Evolutionary conservation across 2,113 vertebrate species (phyloP).

Genomic region (Elachura formosa): DNA sequence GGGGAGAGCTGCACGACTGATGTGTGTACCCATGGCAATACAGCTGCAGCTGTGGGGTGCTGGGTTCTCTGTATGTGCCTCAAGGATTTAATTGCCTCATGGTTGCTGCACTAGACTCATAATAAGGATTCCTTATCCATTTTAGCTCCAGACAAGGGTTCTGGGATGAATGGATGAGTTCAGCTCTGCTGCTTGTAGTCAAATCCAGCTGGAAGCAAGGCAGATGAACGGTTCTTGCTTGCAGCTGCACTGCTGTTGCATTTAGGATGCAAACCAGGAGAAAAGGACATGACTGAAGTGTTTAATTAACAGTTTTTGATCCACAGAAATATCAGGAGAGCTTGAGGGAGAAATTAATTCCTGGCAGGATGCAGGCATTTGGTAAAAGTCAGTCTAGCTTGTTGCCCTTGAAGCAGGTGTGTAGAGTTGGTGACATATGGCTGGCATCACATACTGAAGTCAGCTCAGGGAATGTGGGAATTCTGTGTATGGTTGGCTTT

Average conservation of each 20-base stretch:
- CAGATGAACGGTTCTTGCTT: not conserved
- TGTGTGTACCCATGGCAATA: not conserved
- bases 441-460: not conserved
- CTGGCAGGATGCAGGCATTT: not conserved
- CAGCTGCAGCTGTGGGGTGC: not conserved
- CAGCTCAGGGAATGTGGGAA: not conserved
- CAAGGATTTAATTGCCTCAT: not conserved
- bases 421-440: fast-evolving
- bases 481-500: not conserved
- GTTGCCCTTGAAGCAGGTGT: not conserved
- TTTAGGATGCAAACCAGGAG: not conserved
- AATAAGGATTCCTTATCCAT: not conserved
- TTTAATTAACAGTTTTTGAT: not conserved
- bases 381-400: not conserved
- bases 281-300: not conserved
- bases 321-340: not conserved
- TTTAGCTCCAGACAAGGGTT: not conserved
- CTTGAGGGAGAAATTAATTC: not conserved
- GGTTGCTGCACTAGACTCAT: not conserved
- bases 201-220: not conserved
- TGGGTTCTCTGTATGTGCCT: not conserved
- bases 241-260: not conserved
- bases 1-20: not conserved
- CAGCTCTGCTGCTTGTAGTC: not conserved
- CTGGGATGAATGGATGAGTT: not conserved